A percentile compares a stretch with the other conserved stretches of the same genome.
Conservation (phyloP, 2,888 invertebrate species). For the Subacronicta megacephala region DNA sequence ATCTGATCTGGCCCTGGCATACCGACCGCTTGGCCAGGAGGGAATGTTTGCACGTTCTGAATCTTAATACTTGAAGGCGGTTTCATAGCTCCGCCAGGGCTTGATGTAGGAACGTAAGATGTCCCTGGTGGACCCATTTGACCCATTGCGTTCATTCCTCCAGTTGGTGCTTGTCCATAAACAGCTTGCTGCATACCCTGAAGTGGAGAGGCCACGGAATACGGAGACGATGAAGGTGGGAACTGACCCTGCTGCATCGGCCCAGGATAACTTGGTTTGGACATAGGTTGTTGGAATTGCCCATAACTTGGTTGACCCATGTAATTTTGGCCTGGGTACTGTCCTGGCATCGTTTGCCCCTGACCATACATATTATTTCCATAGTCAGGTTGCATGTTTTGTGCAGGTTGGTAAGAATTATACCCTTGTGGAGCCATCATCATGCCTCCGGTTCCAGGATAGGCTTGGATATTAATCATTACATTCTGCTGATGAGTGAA, state of each 20-base stretch:
- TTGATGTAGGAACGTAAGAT: conserved; percentile 72
- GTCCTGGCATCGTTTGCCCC: conserved; percentile 75
- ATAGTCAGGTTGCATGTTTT: conserved; percentile 81
- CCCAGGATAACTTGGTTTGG: conserved; percentile 75
- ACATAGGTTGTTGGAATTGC: conserved; percentile 74
- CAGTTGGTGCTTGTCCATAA: conserved; percentile 73
- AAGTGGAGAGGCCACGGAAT: conserved; percentile 77
- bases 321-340: conserved; percentile 73
- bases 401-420: conserved; percentile 75
- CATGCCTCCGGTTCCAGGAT: conserved; percentile 87
- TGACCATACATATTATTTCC: conserved; percentile 80
- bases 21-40: conserved; percentile 72
- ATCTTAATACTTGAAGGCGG: conserved; percentile 75
- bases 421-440: conserved; percentile 85
- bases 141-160: conserved; percentile 59
- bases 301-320: conserved; percentile 74
- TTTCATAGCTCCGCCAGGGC: conserved; percentile 77
- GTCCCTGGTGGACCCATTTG: conserved; percentile 69
- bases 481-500: conserved; percentile 91
- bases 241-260: conserved; percentile 67
- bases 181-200: conserved; percentile 85
- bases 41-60: conserved; percentile 84
- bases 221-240: conserved; percentile 71
- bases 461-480: conserved; percentile 91
- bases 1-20: conserved; percentile 65